Base-by-base conservation (phyloP, 2,113 vertebrate species). In the Spizaetus ornatus region DNA sequence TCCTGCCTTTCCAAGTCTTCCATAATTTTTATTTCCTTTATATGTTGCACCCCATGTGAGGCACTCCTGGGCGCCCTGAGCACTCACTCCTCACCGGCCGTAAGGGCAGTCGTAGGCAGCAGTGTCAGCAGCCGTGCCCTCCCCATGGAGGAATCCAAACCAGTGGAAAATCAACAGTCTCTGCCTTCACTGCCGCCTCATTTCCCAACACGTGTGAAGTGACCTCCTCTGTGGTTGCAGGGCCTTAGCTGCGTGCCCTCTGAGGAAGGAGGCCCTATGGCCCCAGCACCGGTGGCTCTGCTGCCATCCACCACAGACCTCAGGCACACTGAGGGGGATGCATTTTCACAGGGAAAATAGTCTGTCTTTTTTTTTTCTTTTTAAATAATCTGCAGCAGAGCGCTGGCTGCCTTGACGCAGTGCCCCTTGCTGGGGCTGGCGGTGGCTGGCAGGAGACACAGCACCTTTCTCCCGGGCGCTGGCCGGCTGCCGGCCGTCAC, bases 51-150 rank as follows among this genome's bases (percentile, higher is more conserved):
- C 43, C 38, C 1, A 0, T 2, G 16, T 11, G 16, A 88, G 66
- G 40, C 0, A 5, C 45, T 42, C 9, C 16, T 5, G 0, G 36
- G 26, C 3, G 8, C n/a, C 25, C 56, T 2, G 2, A 22, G 91
- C 42, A 3, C 69, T 48, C 0, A 0, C 1, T 52, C 1, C 55
- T 27, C 47, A 1, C 19, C 6, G 1, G 29, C 36, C 1, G 0
- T 7, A 3, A 19, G 40, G n/a, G 11, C 52, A 31, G 26, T 6
- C 7, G 0, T 4, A 8, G 47, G 47, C 6, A 42, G 53, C 48
- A 12, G 22, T 19, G 17, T 11, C 53, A 16, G 72, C 20, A 22
- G 42, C 61, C 13, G 2, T 23, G 34, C 7, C 70, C 16, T 72
- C 47, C 25, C 21, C 0, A 0, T 4, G 29, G 47, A n/a, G 47